Conservation (phyloP, 2,888 invertebrate genomes). For the Drosophila kokeensis region DNA sequence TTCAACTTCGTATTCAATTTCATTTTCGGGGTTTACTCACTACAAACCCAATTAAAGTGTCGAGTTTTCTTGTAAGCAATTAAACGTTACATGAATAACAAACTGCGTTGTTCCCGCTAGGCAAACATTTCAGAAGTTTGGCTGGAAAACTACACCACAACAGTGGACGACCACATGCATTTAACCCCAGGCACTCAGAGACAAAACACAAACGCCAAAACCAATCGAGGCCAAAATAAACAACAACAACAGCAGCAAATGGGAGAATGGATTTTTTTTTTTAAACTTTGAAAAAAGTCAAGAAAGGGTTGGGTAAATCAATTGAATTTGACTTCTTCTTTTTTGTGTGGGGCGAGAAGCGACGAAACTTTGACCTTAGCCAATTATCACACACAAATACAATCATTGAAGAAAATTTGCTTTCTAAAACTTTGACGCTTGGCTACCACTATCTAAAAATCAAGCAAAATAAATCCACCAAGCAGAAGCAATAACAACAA, state of each 20-base stretch:
- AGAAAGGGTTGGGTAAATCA: conserved; percentile 39
- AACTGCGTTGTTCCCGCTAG: not conserved
- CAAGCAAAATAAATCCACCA: conserved; percentile 61
- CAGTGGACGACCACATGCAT: conserved; percentile 56
- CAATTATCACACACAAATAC: conserved; percentile 71
- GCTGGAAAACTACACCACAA: conserved; percentile 11
- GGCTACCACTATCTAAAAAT: conserved; percentile 62
- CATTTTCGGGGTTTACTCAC: not conserved
- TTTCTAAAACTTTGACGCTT: conserved; percentile 54
- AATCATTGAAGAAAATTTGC: conserved; percentile 69
- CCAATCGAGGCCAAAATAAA: conserved; percentile 19
- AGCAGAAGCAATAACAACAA: conserved; percentile 1
- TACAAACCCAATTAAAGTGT: conserved; percentile 21
- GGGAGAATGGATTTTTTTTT: conserved; percentile 8
- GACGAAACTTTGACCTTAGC: conserved; percentile 51
- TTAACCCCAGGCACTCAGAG: conserved; percentile 16
- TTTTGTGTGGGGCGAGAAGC: conserved; percentile 35
- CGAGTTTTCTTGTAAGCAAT: conserved; percentile 15
- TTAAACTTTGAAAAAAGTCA: conserved; percentile 17
- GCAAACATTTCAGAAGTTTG: conserved; percentile 15
- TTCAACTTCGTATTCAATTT: not conserved
- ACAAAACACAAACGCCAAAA: not conserved
- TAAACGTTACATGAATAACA: conserved; percentile 12
- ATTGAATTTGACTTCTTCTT: conserved; percentile 49
- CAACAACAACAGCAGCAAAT: not conserved